Base-by-base conservation (phyloP, 2,113 vertebrate genomes). In the Dromiciops gliroides region DNA sequence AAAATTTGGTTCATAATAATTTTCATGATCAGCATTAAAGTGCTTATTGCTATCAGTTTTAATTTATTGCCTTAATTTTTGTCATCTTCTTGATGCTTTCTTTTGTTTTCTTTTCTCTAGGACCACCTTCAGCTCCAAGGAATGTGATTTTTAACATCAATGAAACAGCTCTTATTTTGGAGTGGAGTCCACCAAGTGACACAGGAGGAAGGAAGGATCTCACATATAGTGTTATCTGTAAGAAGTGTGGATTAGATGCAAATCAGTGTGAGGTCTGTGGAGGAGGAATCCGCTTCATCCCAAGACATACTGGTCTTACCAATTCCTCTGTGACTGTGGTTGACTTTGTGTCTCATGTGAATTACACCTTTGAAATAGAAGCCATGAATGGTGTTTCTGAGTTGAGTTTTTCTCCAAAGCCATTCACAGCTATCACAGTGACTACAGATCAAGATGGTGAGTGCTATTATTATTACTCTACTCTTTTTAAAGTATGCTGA, bases 291-390 rank as follows among this genome's bases (percentile, higher is more conserved):
- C 99, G 99, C 47, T 99, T 99, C 97, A 94, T 99, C 51, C 99
- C 99, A 0, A 97, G 99, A 51, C 99, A 99, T 0, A 98, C 98
- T 1, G 99, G 99, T 89, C 99, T 99, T 93, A 99, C 96, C 98
- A 99, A 99, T 95, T 98, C 97, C 94, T 99, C 99, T 0, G 99
- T 99, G 60, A 99, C 99, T 0, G 99, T 99, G 60, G 98, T 98
- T 88, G 99, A 99, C 98, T 99, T 99, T 95, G 98, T 99, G 11
- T 98, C 99, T 0, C 99, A 99, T 1, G 99, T 98, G 97, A 99
- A 99, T 98, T 99, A 99, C 98, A 99, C 99, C 95, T 99, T 99
- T 52, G 99, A 99, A 99, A 99, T 99, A 0, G 99, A 99, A 98
- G 99, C 99, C 67, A 98, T 98, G 23, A 99, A 99, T 37, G 99